A percentile compares a stretch with the other conserved stretches of the same genome.
Evolutionary conservation across 2,113 vertebrate genomes (phyloP).

Genomic region (Salminus brasiliensis): DNA sequence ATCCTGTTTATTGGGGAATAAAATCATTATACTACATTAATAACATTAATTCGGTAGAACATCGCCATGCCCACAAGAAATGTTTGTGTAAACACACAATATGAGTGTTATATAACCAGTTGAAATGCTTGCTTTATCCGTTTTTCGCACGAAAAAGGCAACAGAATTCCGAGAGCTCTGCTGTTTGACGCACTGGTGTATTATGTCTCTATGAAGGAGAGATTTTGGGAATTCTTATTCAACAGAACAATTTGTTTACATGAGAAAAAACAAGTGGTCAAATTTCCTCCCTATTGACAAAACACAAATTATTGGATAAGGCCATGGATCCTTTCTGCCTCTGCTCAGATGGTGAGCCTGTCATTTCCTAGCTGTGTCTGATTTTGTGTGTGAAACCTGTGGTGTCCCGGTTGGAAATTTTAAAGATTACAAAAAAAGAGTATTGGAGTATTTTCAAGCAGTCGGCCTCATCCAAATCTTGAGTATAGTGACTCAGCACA

Average conservation of each 20-base stretch:
- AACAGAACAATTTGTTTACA: not conserved
- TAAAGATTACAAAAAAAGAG: not conserved
- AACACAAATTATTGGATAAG: not conserved
- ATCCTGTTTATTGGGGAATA: not conserved
- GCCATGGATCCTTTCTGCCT: not conserved
- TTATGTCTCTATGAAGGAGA: not conserved
- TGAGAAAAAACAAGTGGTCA: not conserved
- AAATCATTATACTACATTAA: not conserved
- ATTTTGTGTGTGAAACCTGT: not conserved
- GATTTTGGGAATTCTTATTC: not conserved
- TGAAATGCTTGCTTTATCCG: not conserved
- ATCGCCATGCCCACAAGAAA: conserved; percentile 2
- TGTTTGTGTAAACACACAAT: conserved; percentile 1
- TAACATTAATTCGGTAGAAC: not conserved
- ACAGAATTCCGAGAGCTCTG: not conserved
- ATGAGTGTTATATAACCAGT: not conserved
- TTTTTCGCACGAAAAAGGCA: not conserved
- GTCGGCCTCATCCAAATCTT: not conserved
- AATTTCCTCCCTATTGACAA: not conserved
- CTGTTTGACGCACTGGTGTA: not conserved
- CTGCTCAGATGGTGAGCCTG: not conserved
- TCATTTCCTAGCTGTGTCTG: not conserved
- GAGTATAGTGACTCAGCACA: not conserved
- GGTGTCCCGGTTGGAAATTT: not conserved
- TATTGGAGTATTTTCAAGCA: not conserved